Conservation (phyloP, 2,888 invertebrate genomes). For the Cancer borealis region DNA sequence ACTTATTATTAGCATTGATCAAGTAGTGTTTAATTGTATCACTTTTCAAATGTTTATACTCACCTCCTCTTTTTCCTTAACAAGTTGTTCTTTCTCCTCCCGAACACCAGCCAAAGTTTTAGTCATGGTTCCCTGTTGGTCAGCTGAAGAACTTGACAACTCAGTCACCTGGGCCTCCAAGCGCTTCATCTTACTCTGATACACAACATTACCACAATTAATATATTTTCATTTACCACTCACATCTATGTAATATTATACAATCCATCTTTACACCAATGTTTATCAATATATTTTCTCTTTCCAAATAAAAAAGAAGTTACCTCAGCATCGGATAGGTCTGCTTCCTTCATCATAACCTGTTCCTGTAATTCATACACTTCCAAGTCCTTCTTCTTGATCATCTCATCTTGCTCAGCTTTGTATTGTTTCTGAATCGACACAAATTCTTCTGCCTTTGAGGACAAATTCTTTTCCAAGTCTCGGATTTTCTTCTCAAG, state of each 20-base stretch:
- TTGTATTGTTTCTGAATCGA: conserved; percentile 38
- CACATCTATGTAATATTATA: neutral
- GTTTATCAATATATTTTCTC: neutral
- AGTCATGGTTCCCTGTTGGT: conserved; percentile 56
- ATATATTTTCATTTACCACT: neutral
- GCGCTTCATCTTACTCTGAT: conserved; percentile 53
- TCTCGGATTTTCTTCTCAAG: conserved; percentile 39
- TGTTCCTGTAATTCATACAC: conserved; percentile 67
- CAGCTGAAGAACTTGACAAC: conserved; percentile 48
- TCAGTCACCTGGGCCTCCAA: conserved; percentile 59
- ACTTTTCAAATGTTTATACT: neutral
- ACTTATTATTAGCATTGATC: too few species aligned
- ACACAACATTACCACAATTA: neutral
- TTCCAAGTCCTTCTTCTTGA: conserved; percentile 64
- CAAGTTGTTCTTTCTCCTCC: conserved; percentile 50
- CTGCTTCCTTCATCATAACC: conserved; percentile 60
- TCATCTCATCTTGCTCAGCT: conserved; percentile 46
- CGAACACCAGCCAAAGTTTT: conserved; percentile 34
- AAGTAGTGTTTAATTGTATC: neutral
- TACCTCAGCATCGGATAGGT: conserved; percentile 51
- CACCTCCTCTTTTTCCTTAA: conserved; percentile 62
- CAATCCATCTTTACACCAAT: neutral
- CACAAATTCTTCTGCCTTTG: conserved; percentile 1
- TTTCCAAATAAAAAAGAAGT: neutral
- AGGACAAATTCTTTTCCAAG: conserved; percentile 16